Evolutionary conservation across 2,888 invertebrate species (phyloP).

Genomic region (Halictus ligatus): DNA sequence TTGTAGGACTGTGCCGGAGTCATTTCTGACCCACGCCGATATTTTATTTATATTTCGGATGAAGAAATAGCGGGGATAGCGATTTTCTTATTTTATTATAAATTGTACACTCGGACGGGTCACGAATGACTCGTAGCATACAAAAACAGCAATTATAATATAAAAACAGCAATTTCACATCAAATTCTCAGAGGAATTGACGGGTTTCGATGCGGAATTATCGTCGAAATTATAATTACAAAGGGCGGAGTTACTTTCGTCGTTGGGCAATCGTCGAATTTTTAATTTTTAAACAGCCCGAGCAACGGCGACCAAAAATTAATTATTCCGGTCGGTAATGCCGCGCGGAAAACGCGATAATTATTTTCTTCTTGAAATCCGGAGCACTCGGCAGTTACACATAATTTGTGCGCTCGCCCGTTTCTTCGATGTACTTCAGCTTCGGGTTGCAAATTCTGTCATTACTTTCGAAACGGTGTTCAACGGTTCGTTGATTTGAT

Average conservation of each 20-base stretch:
- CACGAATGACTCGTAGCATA: no score
- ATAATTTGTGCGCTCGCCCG: slow-evolving; percentile 26
- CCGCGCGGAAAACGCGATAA: slow-evolving; percentile 26
- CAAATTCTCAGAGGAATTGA: not conserved
- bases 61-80: no score
- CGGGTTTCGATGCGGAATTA: not conserved
- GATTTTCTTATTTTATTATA: no score
- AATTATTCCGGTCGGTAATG: not conserved
- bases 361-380: slow-evolving; percentile 14
- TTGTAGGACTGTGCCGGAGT: no score
- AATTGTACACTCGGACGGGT: no score
- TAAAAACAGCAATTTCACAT: not conserved
- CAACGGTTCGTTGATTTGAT: slow-evolving; percentile 48
- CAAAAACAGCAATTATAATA: no score
- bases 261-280: not conserved
- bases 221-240: not conserved
- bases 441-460: slow-evolving; percentile 50
- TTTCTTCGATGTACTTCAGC: slow-evolving; percentile 21
- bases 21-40: no score
- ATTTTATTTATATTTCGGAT: no score
- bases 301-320: not conserved
- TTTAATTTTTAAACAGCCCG: not conserved
- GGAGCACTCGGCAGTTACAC: slow-evolving; percentile 4
- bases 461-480: slow-evolving; percentile 52
- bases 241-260: not conserved